phyloP scores from a whole-genome alignment of 2,113 vertebrate species.

The Pithys albifrons region DNA sequence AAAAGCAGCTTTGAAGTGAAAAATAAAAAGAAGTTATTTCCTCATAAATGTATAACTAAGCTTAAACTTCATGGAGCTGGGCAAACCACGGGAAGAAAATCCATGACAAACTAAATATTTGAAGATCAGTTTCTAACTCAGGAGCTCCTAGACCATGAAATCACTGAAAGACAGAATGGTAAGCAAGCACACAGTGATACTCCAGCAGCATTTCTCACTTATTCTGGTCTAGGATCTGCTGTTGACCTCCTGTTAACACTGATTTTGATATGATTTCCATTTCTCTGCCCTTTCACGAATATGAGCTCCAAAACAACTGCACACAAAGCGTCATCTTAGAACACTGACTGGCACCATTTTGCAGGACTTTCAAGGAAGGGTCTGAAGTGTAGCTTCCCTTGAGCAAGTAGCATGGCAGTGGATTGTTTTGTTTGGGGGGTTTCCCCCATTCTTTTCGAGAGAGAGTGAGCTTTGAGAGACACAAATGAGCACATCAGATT shows the following conservation, averaged over 20 bases:
- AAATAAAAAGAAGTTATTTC: not conserved
- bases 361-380: not conserved
- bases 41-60: not conserved
- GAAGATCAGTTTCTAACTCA: not conserved
- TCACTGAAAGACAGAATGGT: not conserved
- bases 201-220: not conserved
- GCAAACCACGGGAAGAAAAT: not conserved
- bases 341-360: not conserved
- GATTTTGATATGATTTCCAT: not conserved
- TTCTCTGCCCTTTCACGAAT: not conserved
- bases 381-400: not conserved
- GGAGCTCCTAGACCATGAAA: not conserved
- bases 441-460: not conserved
- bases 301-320: not conserved
- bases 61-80: not conserved
- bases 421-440: not conserved
- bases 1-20: not conserved
- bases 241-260: not conserved
- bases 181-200: not conserved
- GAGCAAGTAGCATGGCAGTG: not conserved
- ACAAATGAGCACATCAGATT: not conserved
- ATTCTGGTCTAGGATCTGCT: not conserved
- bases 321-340: not conserved
- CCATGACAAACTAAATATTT: not conserved
- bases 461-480: not conserved